phyloP scores from a whole-genome alignment of 2,113 vertebrate species.

The Donacobius atricapilla region DNA sequence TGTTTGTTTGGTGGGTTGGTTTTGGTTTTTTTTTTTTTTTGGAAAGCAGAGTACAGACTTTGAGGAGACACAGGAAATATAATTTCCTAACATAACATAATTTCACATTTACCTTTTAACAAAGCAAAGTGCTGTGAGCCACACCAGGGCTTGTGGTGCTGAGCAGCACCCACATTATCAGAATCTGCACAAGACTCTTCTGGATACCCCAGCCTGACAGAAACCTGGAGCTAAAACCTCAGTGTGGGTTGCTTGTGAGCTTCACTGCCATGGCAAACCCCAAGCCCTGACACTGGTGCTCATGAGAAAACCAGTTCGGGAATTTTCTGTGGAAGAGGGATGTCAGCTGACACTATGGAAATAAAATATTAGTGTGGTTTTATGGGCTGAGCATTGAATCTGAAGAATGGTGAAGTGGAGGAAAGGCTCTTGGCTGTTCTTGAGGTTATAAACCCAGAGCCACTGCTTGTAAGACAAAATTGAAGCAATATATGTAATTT shows the following conservation, averaged over 20 bases:
- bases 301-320: neutral
- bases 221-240: neutral
- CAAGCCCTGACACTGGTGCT: neutral
- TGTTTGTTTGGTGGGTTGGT: no score
- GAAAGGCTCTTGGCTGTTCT: neutral
- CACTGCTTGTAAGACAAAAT: neutral
- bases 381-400: neutral
- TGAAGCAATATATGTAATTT: neutral
- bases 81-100: no score
- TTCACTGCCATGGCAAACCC: neutral
- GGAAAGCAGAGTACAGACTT: neutral
- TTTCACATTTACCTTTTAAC: neutral
- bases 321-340: neutral
- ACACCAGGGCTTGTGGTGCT: neutral
- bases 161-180: neutral
- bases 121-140: neutral
- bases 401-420: neutral
- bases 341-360: neutral
- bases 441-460: neutral
- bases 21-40: no score
- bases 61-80: no score
- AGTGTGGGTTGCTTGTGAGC: neutral
- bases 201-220: neutral
- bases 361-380: neutral
- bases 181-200: neutral